Percentiles rank a stretch among this genome's conserved stretches.
Evolutionary conservation across 1,140 invertebrate species (phyloP).

Genomic region (Cepaea nemoralis): DNA sequence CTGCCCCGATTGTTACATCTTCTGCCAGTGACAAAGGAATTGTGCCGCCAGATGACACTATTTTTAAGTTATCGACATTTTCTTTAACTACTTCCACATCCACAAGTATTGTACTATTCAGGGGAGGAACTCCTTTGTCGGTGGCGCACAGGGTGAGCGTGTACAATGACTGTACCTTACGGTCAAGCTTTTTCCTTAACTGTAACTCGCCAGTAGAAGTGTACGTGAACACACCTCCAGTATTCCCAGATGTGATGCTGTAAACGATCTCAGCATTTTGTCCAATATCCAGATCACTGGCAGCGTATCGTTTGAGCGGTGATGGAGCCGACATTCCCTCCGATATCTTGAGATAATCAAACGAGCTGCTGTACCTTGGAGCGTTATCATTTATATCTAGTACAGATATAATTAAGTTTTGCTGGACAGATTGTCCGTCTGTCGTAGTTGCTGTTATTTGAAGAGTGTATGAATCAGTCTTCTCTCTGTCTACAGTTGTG

Average conservation of each 20-base stretch:
- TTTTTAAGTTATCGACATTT: background rate
- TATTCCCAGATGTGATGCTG: slow-evolving; percentile 26
- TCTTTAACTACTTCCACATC: slow-evolving; percentile 9
- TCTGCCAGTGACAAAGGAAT: background rate
- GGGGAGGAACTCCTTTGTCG: slow-evolving; percentile 22
- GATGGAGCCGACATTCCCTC: slow-evolving; percentile 83
- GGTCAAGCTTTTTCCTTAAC: background rate
- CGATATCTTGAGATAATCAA: slow-evolving; percentile 70
- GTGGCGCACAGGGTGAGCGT: background rate
- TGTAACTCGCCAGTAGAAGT: background rate
- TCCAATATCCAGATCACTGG: slow-evolving; percentile 89
- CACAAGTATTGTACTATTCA: slow-evolving; percentile 1
- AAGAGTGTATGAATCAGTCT: slow-evolving; percentile 85
- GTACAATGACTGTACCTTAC: background rate
- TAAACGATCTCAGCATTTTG: slow-evolving; percentile 84
- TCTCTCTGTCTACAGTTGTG: slow-evolving; percentile 91
- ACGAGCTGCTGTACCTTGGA: slow-evolving; percentile 52
- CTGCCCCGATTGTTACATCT: background rate
- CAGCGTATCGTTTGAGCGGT: slow-evolving; percentile 83
- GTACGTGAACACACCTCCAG: background rate
- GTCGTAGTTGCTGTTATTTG: slow-evolving; percentile 80
- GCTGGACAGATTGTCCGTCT: slow-evolving; percentile 57
- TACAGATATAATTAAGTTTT: slow-evolving; percentile 72
- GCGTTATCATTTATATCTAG: slow-evolving; percentile 78
- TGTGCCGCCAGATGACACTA: slow-evolving; percentile 1